Percentiles rank a stretch among this genome's conserved stretches.
phyloP scores from a whole-genome alignment of 2,113 vertebrate genomes.

The Nymphicus hollandicus region DNA sequence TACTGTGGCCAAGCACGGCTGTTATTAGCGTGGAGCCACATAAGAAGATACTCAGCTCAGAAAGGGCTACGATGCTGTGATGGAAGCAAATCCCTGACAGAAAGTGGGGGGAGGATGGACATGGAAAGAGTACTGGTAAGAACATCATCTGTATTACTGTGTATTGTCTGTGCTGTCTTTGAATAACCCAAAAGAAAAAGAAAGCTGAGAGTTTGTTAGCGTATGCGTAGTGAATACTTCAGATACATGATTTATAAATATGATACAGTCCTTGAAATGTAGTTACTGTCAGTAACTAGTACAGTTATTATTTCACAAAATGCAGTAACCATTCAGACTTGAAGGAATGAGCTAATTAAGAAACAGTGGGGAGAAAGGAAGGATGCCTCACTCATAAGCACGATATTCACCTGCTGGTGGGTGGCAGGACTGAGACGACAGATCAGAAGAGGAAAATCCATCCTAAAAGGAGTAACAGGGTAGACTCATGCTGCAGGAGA shows the following conservation, averaged over 20 bases:
- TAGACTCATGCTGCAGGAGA: background rate
- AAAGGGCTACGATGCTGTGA: background rate
- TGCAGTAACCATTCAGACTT: background rate
- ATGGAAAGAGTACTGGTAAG: background rate
- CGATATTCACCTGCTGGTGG: background rate
- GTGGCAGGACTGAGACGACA: background rate
- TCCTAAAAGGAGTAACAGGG: background rate
- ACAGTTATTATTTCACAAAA: background rate
- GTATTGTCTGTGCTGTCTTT: background rate
- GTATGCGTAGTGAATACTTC: background rate
- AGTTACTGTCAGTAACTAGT: background rate
- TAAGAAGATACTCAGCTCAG: background rate
- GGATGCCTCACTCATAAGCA: background rate
- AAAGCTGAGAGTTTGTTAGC: background rate
- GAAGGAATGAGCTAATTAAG: background rate
- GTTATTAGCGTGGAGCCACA: background rate
- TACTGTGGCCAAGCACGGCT: background rate
- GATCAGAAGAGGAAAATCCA: background rate
- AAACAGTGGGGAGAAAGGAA: background rate
- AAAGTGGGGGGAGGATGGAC: background rate
- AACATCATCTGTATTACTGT: background rate
- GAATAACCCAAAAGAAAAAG: background rate
- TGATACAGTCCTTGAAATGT: background rate
- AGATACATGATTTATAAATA: background rate
- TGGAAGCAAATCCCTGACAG: rapidly evolving